Evolutionary conservation across 2,888 invertebrate species (phyloP).

Genomic region (Allophyes oxyacanthae): DNA sequence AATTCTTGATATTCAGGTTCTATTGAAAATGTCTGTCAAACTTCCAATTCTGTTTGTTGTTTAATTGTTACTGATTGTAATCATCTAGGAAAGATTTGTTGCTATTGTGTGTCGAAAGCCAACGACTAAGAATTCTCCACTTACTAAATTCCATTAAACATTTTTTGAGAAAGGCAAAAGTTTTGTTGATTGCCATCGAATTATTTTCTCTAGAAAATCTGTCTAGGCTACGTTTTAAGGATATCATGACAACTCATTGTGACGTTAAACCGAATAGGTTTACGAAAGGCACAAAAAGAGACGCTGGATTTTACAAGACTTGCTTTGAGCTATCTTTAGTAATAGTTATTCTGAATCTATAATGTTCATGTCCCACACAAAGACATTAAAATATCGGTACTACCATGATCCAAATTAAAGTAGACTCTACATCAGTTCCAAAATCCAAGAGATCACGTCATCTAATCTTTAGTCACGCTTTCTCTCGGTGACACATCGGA

Average conservation of each 20-base stretch:
- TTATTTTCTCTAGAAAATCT: not conserved
- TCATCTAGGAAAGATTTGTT: slow-evolving; percentile 28
- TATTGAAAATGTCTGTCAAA: slow-evolving; percentile 34
- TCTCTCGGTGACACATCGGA: slow-evolving; percentile 26
- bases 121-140: slow-evolving; percentile 14
- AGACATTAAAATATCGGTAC: not conserved
- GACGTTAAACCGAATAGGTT: no score
- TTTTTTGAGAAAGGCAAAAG: slow-evolving; percentile 1
- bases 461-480: slow-evolving; percentile 10
- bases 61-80: slow-evolving; percentile 48
- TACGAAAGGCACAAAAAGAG: no score
- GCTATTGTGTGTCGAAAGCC: slow-evolving; percentile 38
- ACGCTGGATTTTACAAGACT: not conserved
- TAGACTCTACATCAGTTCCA: not conserved
- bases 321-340: no score
- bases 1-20: slow-evolving; percentile 42
- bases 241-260: no score
- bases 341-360: not conserved
- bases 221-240: no score
- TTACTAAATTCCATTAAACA: slow-evolving; percentile 15
- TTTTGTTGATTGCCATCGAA: not conserved
- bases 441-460: slow-evolving; percentile 6
- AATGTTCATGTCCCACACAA: not conserved
- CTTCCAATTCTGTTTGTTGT: slow-evolving; percentile 38
- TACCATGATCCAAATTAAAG: not conserved